These are phyloP conservation scores for Nomia melanderi DNA, from an alignment of 1,140 invertebrate genomes.

Conservation along the genomic window DNA sequence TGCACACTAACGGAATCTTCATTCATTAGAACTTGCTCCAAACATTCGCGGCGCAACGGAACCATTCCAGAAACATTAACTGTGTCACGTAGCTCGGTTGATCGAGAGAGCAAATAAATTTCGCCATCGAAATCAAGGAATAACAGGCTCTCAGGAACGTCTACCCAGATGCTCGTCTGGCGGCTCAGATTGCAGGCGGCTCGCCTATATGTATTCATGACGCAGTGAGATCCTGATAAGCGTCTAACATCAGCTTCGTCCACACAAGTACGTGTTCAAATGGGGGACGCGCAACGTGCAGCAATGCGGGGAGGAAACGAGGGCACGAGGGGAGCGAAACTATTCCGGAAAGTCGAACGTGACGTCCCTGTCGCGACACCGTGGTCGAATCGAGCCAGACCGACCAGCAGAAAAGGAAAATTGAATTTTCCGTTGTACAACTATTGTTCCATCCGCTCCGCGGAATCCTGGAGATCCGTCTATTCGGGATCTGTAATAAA, in stretches of 20 bases:
- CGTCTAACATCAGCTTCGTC: constrained; percentile 21
- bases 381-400: background rate
- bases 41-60: background rate
- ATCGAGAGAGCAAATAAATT: background rate
- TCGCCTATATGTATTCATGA: background rate
- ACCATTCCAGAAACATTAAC: background rate
- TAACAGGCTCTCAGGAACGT: background rate
- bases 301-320: background rate
- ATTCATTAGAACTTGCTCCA: background rate
- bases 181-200: background rate
- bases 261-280: background rate
- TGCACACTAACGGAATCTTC: too few relatives aligned
- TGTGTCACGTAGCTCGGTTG: background rate
- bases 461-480: too few relatives aligned
- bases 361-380: background rate
- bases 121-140: background rate
- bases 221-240: constrained; percentile 28
- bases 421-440: too few relatives aligned
- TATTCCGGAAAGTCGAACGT: constrained; percentile 25
- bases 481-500: too few relatives aligned
- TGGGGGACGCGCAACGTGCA: background rate
- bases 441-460: too few relatives aligned
- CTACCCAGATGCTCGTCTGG: background rate
- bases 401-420: background rate
- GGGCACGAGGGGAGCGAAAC: constrained; percentile 1